phyloP scores from a whole-genome alignment of 2,113 vertebrate species.

The Lucifuga dentata region DNA sequence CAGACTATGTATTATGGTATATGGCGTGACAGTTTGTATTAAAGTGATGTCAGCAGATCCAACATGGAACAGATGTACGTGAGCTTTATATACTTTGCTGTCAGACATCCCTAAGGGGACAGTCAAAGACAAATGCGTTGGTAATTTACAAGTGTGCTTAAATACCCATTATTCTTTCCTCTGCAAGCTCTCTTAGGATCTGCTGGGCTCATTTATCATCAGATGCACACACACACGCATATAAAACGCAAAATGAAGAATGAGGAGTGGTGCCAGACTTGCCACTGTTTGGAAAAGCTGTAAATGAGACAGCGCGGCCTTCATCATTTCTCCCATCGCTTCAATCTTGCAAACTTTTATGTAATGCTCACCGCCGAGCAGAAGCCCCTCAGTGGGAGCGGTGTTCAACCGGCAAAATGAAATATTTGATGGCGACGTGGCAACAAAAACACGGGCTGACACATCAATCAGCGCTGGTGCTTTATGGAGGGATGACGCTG shows the following conservation, averaged over 20 bases:
- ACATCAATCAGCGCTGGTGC: conserved; percentile 45
- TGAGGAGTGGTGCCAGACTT: conserved; percentile 33
- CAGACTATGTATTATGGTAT: conserved; percentile 62
- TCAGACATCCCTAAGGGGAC: conserved; percentile 71
- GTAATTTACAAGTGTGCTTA: conserved; percentile 82
- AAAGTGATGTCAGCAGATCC: conserved; percentile 75
- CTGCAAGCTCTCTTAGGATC: conserved; percentile 67
- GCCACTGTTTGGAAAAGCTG: conserved; percentile 47
- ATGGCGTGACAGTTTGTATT: conserved; percentile 71
- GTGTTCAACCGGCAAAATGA: conserved; percentile 44
- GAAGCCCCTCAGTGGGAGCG: conserved; percentile 8
- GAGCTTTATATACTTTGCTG: conserved; percentile 76
- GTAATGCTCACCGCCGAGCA: not conserved
- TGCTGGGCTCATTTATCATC: conserved; percentile 73
- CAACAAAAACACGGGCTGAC: conserved; percentile 42
- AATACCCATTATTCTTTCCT: conserved; percentile 80
- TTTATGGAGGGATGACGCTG: conserved; percentile 21
- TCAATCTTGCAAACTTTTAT: not conserved
- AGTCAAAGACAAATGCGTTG: conserved; percentile 77
- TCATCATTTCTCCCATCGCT: not conserved
- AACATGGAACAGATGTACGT: conserved; percentile 74
- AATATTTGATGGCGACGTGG: conserved; percentile 39
- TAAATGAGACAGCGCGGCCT: conserved; percentile 15
- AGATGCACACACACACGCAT: conserved; percentile 38
- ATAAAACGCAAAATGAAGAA: conserved; percentile 55